A percentile compares a stretch with the other conserved stretches of the same genome.
Conservation (phyloP, 1,140 invertebrate species). For the Mizuhopecten yessoensis region DNA sequence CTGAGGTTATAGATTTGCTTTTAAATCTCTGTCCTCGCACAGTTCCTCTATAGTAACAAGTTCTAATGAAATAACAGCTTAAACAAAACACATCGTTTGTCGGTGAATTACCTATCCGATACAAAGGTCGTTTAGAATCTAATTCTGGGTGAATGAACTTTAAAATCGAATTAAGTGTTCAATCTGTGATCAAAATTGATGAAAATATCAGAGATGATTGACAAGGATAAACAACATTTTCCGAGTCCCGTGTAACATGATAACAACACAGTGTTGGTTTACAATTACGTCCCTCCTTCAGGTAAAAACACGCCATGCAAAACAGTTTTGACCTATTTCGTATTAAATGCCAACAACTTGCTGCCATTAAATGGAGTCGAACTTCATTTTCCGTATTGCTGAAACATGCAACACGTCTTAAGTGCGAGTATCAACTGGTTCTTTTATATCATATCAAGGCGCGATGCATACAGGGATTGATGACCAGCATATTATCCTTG, state of each 20-base stretch:
- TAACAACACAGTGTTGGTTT: neutral
- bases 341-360: neutral
- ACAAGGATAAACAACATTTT: neutral
- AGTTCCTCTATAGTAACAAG: neutral
- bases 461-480: neutral
- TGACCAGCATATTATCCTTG: neutral
- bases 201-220: neutral
- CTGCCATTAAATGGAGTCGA: neutral
- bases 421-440: no score
- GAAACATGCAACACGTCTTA: no score
- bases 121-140: neutral
- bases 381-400: neutral
- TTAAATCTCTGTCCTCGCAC: no score
- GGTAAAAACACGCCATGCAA: neutral
- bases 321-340: neutral
- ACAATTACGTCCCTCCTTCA: neutral
- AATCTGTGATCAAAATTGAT: slow-evolving; percentile 25
- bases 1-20: no score
- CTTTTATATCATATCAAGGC: no score
- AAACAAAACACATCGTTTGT: slow-evolving; percentile 5
- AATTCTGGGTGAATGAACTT: slow-evolving; percentile 9
- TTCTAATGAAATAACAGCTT: neutral
- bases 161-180: neutral
- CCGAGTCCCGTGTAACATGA: neutral
- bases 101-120: neutral